These are phyloP conservation scores for Leptinotarsa lineolata DNA, from an alignment of 1,140 invertebrate species.

Conservation along the genomic window DNA sequence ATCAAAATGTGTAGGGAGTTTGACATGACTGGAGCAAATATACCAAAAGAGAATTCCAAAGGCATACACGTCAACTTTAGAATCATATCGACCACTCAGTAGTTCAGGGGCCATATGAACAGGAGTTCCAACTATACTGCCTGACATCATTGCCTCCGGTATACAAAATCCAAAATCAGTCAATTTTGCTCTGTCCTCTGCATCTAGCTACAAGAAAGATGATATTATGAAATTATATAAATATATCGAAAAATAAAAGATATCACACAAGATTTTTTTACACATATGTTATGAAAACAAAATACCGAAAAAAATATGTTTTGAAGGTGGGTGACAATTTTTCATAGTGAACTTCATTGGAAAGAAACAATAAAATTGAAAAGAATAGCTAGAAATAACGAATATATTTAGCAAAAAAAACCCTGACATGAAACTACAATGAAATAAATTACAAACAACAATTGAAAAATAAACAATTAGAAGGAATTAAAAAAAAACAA, in stretches of 20 bases:
- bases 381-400: too few species aligned
- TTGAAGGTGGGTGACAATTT: background rate
- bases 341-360: too few species aligned
- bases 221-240: constrained; percentile 20
- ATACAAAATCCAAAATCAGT: constrained; percentile 92
- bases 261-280: background rate
- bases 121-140: constrained; percentile 83
- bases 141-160: constrained; percentile 89
- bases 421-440: too few species aligned
- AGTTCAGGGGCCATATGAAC: constrained; percentile 93
- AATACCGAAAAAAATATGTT: background rate
- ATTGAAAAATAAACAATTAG: too few species aligned
- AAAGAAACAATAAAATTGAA: too few species aligned
- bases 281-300: background rate
- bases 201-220: constrained; percentile 62
- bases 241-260: background rate
- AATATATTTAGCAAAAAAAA: too few species aligned
- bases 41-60: constrained; percentile 94
- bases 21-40: constrained; percentile 81
- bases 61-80: constrained; percentile 87
- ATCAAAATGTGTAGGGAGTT: constrained; percentile 80
- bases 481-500: too few species aligned
- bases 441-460: too few species aligned
- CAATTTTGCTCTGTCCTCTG: constrained; percentile 75
- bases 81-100: constrained; percentile 80